A percentile compares a stretch with the other conserved stretches of the same genome.
These are phyloP conservation scores for Cephalopterus ornatus DNA, from an alignment of 2,113 vertebrate genomes.

Conservation along the genomic window DNA sequence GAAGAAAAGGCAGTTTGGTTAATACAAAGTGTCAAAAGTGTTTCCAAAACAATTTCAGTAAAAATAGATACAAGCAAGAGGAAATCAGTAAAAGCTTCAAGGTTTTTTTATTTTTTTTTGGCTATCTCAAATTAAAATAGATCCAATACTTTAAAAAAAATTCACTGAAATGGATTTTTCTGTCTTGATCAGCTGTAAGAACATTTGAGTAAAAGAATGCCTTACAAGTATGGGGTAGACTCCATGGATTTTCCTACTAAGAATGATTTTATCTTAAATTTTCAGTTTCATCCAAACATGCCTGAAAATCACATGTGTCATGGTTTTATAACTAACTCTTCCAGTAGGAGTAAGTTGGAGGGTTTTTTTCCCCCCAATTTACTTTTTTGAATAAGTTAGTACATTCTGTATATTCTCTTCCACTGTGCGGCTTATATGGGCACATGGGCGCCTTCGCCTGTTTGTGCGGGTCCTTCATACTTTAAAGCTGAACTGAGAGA, in stretches of 20 bases:
- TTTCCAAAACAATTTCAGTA: neutral
- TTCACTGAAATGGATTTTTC: neutral
- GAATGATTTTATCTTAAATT: neutral
- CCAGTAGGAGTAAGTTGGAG: neutral
- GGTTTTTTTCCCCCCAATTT: neutral
- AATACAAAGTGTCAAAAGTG: neutral
- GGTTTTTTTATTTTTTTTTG: neutral
- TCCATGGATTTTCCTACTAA: neutral
- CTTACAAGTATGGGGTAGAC: neutral
- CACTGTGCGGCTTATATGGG: neutral
- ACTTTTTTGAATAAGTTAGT: neutral
- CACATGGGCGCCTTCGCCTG: neutral
- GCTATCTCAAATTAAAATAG: neutral
- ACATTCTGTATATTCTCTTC: neutral
- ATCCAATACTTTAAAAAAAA: neutral
- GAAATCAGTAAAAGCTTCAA: neutral
- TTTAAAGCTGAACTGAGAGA: neutral
- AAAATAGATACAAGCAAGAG: neutral
- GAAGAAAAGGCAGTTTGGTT: neutral
- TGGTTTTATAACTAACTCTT: neutral
- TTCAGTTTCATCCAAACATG: neutral
- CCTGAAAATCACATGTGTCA: neutral
- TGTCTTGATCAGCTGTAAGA: neutral
- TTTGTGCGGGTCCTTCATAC: neutral
- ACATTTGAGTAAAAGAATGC: neutral